phyloP scores from a whole-genome alignment of 2,888 invertebrate species.

The Operophtera brumata region DNA sequence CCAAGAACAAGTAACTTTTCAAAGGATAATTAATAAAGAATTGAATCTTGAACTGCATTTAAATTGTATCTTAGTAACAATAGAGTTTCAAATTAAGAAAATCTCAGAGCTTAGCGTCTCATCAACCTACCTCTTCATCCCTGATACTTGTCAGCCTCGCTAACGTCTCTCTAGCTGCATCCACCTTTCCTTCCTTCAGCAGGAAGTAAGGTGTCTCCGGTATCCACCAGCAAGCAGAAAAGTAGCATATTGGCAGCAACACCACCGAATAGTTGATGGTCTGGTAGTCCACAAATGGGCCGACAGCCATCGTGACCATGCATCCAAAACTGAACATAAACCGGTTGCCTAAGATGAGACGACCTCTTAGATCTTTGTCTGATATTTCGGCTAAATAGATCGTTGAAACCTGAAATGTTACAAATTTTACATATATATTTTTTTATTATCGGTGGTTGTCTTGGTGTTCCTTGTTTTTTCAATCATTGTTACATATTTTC shows the following conservation, averaged over 20 bases:
- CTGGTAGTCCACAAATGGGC: slow-evolving; percentile 58
- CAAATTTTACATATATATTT: too few species aligned
- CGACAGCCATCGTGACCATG: slow-evolving; percentile 60
- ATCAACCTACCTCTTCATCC: slow-evolving; percentile 44
- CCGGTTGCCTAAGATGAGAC: slow-evolving; percentile 50
- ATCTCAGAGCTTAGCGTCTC: background rate
- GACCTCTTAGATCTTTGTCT: slow-evolving; percentile 67
- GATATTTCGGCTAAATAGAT: slow-evolving; percentile 70
- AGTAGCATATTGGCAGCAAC: slow-evolving; percentile 65
- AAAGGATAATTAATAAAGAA: too few species aligned
- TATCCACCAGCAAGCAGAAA: slow-evolving; percentile 74
- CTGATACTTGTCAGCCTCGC: slow-evolving; percentile 56
- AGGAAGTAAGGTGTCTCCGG: slow-evolving; percentile 82
- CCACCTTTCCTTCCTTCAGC: slow-evolving; percentile 70
- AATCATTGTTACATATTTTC: too few species aligned
- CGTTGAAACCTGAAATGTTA: slow-evolving; percentile 54
- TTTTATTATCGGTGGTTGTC: too few species aligned
- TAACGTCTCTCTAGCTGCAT: slow-evolving; percentile 63
- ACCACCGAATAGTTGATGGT: slow-evolving; percentile 66
- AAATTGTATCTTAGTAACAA: too few species aligned
- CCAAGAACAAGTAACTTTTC: too few species aligned
- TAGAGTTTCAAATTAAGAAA: too few species aligned
- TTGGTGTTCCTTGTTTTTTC: too few species aligned
- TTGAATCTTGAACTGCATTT: too few species aligned
- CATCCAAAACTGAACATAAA: slow-evolving; percentile 62